Evolutionary conservation across 2,888 invertebrate species (phyloP).

Genomic region (Ganaspis brasiliensis): DNA sequence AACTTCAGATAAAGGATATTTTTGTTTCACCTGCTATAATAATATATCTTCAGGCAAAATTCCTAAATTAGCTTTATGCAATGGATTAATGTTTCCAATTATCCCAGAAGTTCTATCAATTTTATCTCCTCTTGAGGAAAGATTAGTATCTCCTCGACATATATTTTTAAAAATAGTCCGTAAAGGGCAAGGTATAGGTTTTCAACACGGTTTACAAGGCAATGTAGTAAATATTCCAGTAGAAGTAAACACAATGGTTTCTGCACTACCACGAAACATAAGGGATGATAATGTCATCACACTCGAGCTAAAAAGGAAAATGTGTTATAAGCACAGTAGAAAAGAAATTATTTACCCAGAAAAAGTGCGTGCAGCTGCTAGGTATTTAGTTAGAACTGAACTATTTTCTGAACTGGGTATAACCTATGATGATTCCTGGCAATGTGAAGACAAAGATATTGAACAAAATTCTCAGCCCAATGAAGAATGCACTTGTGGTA

Average conservation of each 20-base stretch:
- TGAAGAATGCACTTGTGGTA: neutral
- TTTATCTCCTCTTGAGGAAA: conserved; percentile 54
- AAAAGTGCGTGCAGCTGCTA: conserved; percentile 46
- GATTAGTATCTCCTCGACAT: conserved; percentile 54
- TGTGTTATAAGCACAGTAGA: conserved; percentile 47
- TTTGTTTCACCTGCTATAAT: conserved; percentile 51
- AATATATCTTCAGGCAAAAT: conserved; percentile 46
- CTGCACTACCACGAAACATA: conserved; percentile 47
- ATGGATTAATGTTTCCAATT: conserved; percentile 54
- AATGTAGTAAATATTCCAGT: conserved; percentile 55
- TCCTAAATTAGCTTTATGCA: conserved; percentile 50
- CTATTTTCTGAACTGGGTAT: conserved; percentile 52
- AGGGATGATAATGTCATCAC: neutral
- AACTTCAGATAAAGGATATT: neutral
- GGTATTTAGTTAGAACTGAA: conserved; percentile 47
- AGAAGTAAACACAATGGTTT: conserved; percentile 50
- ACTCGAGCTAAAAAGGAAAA: conserved; percentile 33
- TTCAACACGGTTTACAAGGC: conserved; percentile 55
- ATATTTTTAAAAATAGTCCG: conserved; percentile 54
- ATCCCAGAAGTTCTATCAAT: conserved; percentile 48
- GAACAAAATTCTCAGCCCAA: conserved; percentile 28
- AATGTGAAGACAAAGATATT: neutral
- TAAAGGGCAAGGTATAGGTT: conserved; percentile 46
- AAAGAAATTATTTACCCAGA: conserved; percentile 50
- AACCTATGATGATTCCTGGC: conserved; percentile 45